Percentiles rank a stretch among this genome's conserved stretches.
Evolutionary conservation across 2,797 vertebrate genomes (phyloP).

Genomic region (Chrysocyon brachyurus): DNA sequence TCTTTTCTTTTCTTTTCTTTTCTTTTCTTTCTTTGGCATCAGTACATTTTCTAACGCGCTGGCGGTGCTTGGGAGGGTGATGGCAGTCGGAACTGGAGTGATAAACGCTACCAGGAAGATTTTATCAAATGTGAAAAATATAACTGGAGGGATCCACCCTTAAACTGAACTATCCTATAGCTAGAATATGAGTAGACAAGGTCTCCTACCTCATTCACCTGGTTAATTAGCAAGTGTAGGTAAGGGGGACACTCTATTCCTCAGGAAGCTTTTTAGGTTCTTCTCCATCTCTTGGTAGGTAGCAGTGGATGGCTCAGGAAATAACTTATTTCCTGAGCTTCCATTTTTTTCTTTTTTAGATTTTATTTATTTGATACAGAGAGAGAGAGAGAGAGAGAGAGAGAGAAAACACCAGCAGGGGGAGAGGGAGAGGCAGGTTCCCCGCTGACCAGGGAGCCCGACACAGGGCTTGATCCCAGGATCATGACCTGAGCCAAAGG

Average conservation of each 20-base stretch:
- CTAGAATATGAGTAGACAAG: neutral
- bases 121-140: constrained; percentile 38
- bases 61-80: neutral
- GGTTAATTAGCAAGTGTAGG: neutral
- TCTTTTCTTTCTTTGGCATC: neutral
- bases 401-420: no score
- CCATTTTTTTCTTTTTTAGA: no score
- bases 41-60: neutral
- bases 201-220: neutral
- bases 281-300: neutral
- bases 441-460: no score
- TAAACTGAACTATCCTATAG: neutral
- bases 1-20: neutral
- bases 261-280: neutral
- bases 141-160: neutral
- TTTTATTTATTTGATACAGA: no score
- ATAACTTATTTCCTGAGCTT: neutral
- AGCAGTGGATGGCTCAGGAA: neutral
- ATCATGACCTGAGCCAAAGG: no score
- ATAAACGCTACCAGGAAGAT: neutral
- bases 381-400: no score
- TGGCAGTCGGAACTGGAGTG: neutral
- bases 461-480: no score
- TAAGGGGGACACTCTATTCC: neutral
- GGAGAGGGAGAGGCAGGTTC: no score